Evolutionary conservation across 2,113 vertebrate genomes (phyloP).

Genomic region (Monopterus albus): DNA sequence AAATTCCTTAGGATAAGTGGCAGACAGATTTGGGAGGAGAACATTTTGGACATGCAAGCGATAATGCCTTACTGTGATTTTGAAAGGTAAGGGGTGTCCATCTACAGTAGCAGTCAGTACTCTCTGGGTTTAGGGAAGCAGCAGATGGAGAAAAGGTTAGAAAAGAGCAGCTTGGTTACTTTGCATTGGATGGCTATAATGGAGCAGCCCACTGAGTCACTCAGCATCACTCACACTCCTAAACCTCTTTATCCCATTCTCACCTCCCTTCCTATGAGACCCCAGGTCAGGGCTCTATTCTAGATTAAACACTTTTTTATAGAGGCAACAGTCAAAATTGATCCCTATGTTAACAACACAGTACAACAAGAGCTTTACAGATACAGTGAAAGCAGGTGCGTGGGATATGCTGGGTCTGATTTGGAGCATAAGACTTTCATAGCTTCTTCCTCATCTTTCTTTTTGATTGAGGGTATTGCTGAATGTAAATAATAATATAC

Average conservation of each 20-base stretch:
- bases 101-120: constrained; percentile 17
- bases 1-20: constrained; percentile 8
- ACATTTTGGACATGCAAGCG: background rate
- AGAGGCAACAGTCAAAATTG: constrained; percentile 13
- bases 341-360: background rate
- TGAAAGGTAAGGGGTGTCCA: constrained; percentile 9
- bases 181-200: constrained; percentile 80
- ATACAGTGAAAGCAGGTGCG: background rate
- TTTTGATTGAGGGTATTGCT: background rate
- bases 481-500: background rate
- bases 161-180: constrained; percentile 81
- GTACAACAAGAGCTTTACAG: background rate
- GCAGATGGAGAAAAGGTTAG: constrained; percentile 8
- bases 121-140: constrained; percentile 15
- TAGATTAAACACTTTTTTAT: background rate
- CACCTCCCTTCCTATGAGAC: constrained; percentile 31
- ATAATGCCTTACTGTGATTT: constrained; percentile 1
- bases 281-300: constrained; percentile 72
- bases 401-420: background rate
- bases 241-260: constrained; percentile 33
- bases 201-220: constrained; percentile 79
- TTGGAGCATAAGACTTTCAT: background rate
- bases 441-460: constrained; percentile 1
- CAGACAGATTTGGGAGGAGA: constrained; percentile 6
- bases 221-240: constrained; percentile 77